Percentiles rank a stretch among this genome's conserved stretches.
These are phyloP conservation scores for Aplysina aerophoba DNA, from an alignment of 37 sponge, comb jelly and placozoan species.

Conservation along the genomic window DNA sequence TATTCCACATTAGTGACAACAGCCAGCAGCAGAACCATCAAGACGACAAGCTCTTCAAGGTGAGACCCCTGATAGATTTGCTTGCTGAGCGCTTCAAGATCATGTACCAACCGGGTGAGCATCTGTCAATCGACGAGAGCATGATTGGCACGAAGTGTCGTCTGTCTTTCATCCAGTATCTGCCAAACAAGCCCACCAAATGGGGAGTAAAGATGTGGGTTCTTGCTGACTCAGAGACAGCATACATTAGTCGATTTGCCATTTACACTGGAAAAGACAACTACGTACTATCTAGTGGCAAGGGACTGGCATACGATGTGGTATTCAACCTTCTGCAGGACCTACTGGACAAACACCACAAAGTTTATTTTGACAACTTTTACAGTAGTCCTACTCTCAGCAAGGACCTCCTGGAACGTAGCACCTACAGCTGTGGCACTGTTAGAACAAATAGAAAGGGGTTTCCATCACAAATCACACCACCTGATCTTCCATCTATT, in stretches of 20 bases:
- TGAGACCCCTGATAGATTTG: too few species aligned
- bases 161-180: background rate
- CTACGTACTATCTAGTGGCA: too few species aligned
- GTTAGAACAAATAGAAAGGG: slow-evolving; percentile 32
- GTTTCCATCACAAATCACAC: background rate
- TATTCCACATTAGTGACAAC: too few species aligned
- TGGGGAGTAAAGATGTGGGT: background rate
- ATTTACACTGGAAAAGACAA: background rate
- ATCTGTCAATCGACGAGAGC: background rate
- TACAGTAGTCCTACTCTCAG: slow-evolving; percentile 42
- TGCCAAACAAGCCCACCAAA: background rate
- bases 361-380: slow-evolving; percentile 46
- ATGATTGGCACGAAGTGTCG: background rate
- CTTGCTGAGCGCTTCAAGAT: too few species aligned
- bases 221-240: background rate
- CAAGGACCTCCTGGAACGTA: background rate
- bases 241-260: background rate
- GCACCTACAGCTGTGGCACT: slow-evolving; percentile 48
- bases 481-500: too few species aligned
- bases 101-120: background rate
- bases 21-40: too few species aligned
- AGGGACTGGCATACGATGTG: too few species aligned
- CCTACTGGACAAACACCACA: slow-evolving; percentile 17
- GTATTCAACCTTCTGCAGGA: too few species aligned
- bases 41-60: too few species aligned